Evolutionary conservation across 2,888 invertebrate species (phyloP).

Genomic region (Oligia fasciuncula): DNA sequence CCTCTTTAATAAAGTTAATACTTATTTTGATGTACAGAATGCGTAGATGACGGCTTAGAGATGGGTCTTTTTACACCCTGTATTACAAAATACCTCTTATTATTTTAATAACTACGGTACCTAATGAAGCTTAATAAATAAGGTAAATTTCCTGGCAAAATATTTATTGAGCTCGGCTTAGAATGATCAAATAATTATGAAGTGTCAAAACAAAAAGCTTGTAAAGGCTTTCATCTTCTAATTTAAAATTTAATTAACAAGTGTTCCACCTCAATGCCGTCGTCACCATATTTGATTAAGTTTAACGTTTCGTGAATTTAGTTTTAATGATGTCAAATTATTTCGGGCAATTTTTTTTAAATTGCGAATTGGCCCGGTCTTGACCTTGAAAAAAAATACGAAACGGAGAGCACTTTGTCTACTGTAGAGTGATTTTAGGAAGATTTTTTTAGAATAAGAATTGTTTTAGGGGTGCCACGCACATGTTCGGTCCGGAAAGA

Average conservation of each 20-base stretch:
- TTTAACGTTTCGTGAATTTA: conserved; percentile 17
- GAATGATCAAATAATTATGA: conserved; percentile 69
- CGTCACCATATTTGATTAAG: conserved; percentile 44
- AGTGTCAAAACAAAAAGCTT: conserved; percentile 72
- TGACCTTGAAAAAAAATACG: too few species aligned
- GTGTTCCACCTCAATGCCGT: conserved; percentile 59
- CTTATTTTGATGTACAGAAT: not conserved
- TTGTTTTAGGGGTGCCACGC: not conserved
- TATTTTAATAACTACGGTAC: not conserved
- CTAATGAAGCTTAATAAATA: conserved; percentile 1
- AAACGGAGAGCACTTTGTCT: not conserved
- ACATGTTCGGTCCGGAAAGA: not conserved
- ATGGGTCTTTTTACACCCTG: not conserved
- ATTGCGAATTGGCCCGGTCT: too few species aligned
- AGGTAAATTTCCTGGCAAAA: conserved; percentile 14
- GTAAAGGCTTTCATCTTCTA: conserved; percentile 70
- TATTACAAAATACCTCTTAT: not conserved
- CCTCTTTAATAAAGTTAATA: not conserved
- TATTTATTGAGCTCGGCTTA: conserved; percentile 55
- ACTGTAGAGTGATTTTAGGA: not conserved
- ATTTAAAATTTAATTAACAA: conserved; percentile 71
- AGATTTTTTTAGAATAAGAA: too few species aligned
- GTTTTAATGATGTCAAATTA: conserved; percentile 17
- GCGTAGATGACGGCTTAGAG: not conserved
- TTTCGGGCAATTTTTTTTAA: not conserved